These are phyloP conservation scores for Antheraea yamamai DNA, from an alignment of 2,888 invertebrate species.

Conservation along the genomic window DNA sequence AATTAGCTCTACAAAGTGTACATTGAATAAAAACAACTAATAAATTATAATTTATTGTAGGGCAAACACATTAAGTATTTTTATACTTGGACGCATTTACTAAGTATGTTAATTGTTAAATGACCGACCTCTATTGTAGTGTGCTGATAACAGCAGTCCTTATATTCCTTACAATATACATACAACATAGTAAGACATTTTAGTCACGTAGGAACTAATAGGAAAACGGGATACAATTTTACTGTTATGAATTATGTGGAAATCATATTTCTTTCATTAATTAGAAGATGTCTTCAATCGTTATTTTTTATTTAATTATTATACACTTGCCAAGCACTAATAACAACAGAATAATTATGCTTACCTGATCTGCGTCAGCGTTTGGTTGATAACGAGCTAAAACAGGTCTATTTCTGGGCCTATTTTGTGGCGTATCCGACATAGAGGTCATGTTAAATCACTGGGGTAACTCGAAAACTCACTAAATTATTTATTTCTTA, in stretches of 20 bases:
- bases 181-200: background rate
- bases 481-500: slow-evolving; percentile 31
- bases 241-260: background rate
- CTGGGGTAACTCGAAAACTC: slow-evolving; percentile 27
- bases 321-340: background rate
- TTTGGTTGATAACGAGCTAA: slow-evolving; percentile 69
- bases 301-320: background rate
- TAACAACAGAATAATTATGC: slow-evolving; percentile 26
- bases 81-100: background rate
- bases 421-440: slow-evolving; percentile 67
- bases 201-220: background rate
- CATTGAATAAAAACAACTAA: background rate
- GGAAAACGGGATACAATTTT: background rate
- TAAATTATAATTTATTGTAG: background rate
- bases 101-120: background rate
- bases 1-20: background rate
- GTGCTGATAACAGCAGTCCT: background rate
- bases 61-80: background rate
- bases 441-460: slow-evolving; percentile 62
- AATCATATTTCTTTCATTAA: background rate
- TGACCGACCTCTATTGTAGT: background rate
- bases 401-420: slow-evolving; percentile 70
- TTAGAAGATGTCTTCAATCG: background rate
- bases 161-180: slow-evolving; percentile 5
- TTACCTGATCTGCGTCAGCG: slow-evolving; percentile 63